Base-by-base conservation (phyloP, 2,797 vertebrate species). In the Leptoclinus maculatus region DNA sequence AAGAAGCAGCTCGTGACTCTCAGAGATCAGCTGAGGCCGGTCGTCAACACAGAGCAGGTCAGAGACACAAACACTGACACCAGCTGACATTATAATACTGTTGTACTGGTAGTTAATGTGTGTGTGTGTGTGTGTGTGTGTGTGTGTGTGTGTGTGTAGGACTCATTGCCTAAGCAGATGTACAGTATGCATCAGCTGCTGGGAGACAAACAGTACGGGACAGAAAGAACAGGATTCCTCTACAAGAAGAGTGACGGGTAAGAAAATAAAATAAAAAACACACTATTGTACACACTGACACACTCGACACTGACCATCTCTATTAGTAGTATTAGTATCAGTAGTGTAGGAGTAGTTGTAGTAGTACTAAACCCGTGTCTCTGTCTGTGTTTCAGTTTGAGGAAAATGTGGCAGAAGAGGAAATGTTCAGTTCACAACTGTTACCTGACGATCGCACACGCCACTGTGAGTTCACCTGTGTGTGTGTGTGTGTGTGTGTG, bases 171-270 rank as follows among this genome's bases (percentile, higher is more conserved):
- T 51, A 96, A 95, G 79, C 95, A 94, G 83, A 90, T 92, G 21
- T 96, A 96, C 92, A 96, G 88, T 66, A 95, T 96, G 96, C 95
- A 97, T 82, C 96, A 96, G 90, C 93, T 96, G 75, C 95, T 96
- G 63, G 96, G 95, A 80, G 97, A 96, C 91, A 95, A 95, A 87
- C 95, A 96, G 66, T 95, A 96, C 0, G 95, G 96, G 39, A 96
- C 94, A 0, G 96, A 96, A 80, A 95, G 94, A 74, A 66, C 89
- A 0, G 96, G 96, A 38, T 95, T 85, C 71, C 95, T 97, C 64
- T 96, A 95, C 88, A 97, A 97, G 93, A 97, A 95, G 92, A 97
- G 96, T 21, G 93, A 95, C 16, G 96, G 96, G 95, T 97, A 92
- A 69, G 19, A 60, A 11, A 4, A 10, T 21, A 0, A 23, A 54